phyloP scores from a whole-genome alignment of 2,113 vertebrate species.

The Crotalus helleri region DNA sequence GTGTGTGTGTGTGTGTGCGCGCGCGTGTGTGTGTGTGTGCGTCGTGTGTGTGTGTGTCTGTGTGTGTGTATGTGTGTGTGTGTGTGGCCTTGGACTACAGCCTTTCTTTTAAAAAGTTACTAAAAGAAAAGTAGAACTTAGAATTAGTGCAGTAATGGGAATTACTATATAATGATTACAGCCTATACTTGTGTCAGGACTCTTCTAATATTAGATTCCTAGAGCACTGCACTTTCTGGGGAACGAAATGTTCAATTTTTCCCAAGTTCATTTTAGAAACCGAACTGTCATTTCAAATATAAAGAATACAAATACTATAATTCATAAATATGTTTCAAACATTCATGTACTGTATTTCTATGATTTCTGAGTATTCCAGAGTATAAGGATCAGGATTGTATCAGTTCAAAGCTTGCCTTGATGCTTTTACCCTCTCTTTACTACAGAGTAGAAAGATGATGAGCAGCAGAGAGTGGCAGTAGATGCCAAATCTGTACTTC shows the following conservation, averaged over 20 bases:
- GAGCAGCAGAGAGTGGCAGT: neutral
- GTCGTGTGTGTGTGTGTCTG: neutral
- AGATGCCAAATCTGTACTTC: neutral
- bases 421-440: neutral
- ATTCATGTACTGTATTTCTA: neutral
- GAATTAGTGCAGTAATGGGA: neutral
- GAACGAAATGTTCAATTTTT: neutral
- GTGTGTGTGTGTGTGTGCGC: no score
- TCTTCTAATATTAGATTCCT: neutral
- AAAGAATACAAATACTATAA: neutral
- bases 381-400: neutral
- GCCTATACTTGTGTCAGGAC: neutral
- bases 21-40: no score
- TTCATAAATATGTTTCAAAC: neutral
- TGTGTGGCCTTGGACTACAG: neutral
- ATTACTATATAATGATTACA: neutral
- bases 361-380: neutral
- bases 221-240: neutral
- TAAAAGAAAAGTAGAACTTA: neutral
- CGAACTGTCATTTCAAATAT: neutral
- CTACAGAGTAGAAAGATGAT: neutral
- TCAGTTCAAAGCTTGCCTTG: neutral
- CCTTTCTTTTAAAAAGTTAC: neutral
- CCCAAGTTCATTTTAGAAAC: neutral
- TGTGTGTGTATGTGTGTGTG: no score